A percentile compares a stretch with the other conserved stretches of the same genome.
Conservation (phyloP, 2,888 invertebrate genomes). For the Nudaria mundana region DNA sequence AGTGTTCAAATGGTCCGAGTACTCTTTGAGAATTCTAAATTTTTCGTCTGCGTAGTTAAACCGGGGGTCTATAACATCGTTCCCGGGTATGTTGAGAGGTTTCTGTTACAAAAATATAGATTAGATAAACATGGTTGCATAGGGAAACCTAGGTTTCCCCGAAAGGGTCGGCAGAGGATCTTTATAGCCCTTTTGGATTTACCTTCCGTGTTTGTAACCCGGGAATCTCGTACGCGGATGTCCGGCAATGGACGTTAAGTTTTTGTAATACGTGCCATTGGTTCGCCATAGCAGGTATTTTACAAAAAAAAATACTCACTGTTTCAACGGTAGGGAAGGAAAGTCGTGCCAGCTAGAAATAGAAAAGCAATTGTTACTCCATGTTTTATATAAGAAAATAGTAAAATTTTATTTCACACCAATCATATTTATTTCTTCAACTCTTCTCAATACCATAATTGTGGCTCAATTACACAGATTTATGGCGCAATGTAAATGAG, state of each 20-base stretch:
- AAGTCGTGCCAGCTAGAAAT: slow-evolving; percentile 58
- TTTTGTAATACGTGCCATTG: too few relatives aligned
- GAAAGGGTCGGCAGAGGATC: too few relatives aligned
- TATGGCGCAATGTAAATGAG: too few relatives aligned
- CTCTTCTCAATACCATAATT: too few relatives aligned
- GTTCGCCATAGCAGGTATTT: not conserved
- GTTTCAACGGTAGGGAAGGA: slow-evolving; percentile 68
- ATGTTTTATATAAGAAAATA: too few relatives aligned
- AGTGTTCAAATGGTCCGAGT: slow-evolving; percentile 61
- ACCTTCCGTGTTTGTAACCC: too few relatives aligned
- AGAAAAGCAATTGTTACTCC: not conserved
- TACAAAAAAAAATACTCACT: slow-evolving; percentile 36
- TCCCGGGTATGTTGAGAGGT: slow-evolving; percentile 64
- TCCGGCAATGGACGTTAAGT: too few relatives aligned
- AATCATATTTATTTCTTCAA: not conserved
- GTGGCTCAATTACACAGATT: too few relatives aligned
- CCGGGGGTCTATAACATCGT: slow-evolving; percentile 54
- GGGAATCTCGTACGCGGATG: too few relatives aligned
- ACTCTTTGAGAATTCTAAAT: slow-evolving; percentile 61
- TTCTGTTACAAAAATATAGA: slow-evolving; percentile 37
- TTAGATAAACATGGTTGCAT: not conserved
- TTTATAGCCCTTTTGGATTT: too few relatives aligned
- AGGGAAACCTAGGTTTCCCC: too few relatives aligned
- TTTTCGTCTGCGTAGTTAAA: slow-evolving; percentile 68
- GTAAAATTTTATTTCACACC: not conserved